Conservation (phyloP, 1,140 invertebrate species). For the Drosophila littoralis region DNA sequence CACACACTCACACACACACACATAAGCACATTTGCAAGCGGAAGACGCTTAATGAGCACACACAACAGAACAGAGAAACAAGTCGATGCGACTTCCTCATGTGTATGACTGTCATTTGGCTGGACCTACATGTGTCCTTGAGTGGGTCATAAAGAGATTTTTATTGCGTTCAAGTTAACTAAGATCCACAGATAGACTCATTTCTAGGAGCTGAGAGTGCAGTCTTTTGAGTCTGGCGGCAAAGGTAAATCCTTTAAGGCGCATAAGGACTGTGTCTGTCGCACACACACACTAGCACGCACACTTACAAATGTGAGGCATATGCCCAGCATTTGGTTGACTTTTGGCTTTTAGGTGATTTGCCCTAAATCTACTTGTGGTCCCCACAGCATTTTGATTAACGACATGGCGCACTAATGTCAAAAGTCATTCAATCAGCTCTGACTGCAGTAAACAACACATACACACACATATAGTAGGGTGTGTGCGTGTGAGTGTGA, state of each 20-base stretch:
- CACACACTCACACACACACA: constrained; percentile 1
- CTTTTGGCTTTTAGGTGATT: constrained; percentile 40
- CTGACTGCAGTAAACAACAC: constrained; percentile 32
- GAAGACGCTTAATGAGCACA: constrained; percentile 73
- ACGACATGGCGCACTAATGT: constrained; percentile 77
- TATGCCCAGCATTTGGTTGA: constrained; percentile 50
- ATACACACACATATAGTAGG: constrained; percentile 6
- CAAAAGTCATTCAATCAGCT: constrained; percentile 80
- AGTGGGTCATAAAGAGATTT: constrained; percentile 68
- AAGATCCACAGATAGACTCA: constrained; percentile 23
- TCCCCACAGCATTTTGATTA: constrained; percentile 71
- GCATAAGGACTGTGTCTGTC: background rate
- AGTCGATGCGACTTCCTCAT: constrained; percentile 12
- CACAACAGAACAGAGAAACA: constrained; percentile 12
- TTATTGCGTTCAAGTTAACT: constrained; percentile 73
- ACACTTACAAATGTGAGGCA: constrained; percentile 34
- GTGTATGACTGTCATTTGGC: constrained; percentile 11
- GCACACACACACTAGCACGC: constrained; percentile 34
- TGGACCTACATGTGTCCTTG: constrained; percentile 13
- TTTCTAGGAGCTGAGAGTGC: constrained; percentile 53
- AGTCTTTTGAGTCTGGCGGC: background rate
- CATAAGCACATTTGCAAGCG: constrained; percentile 50
- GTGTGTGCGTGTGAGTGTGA: background rate
- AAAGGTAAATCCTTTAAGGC: constrained; percentile 47
- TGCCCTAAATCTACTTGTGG: constrained; percentile 31